Evolutionary conservation across 2,888 invertebrate species (phyloP).

Genomic region (Boloria selene): DNA sequence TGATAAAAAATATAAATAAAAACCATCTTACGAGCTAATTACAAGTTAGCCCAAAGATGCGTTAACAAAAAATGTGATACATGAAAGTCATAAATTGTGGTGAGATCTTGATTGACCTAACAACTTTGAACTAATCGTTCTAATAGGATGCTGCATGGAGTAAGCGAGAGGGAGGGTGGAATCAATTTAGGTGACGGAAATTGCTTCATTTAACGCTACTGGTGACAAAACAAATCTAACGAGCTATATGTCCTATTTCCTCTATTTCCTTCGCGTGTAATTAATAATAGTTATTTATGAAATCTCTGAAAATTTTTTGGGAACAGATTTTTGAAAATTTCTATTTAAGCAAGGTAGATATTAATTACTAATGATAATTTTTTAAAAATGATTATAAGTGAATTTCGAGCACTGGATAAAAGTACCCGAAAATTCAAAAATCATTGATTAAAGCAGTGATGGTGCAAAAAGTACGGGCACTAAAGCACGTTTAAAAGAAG

Average conservation of each 20-base stretch:
- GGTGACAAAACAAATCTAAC: slow-evolving; percentile 55
- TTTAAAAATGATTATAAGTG: background rate
- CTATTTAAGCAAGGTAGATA: background rate
- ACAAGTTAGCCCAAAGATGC: slow-evolving; percentile 9
- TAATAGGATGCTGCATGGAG: slow-evolving; percentile 39
- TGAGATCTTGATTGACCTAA: slow-evolving; percentile 34
- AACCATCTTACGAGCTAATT: background rate
- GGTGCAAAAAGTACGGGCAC: slow-evolving; percentile 1
- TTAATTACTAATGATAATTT: background rate
- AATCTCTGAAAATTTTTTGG: background rate
- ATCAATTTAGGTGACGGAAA: slow-evolving; percentile 65
- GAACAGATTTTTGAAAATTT: too few relatives aligned
- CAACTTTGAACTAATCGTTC: slow-evolving; percentile 38
- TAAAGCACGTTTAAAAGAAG: slow-evolving; percentile 14
- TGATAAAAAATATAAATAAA: too few relatives aligned
- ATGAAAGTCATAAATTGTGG: slow-evolving; percentile 25
- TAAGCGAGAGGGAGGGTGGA: slow-evolving; percentile 44
- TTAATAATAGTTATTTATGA: slow-evolving; percentile 5
- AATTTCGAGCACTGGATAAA: background rate
- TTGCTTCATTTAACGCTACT: slow-evolving; percentile 64
- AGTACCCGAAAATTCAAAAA: background rate
- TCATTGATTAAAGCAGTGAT: background rate
- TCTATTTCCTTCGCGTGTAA: slow-evolving; percentile 11
- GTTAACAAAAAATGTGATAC: slow-evolving; percentile 23
- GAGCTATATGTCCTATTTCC: slow-evolving; percentile 49